Base-by-base conservation (phyloP, 2,113 vertebrate species). In the Nematolebias whitei region DNA sequence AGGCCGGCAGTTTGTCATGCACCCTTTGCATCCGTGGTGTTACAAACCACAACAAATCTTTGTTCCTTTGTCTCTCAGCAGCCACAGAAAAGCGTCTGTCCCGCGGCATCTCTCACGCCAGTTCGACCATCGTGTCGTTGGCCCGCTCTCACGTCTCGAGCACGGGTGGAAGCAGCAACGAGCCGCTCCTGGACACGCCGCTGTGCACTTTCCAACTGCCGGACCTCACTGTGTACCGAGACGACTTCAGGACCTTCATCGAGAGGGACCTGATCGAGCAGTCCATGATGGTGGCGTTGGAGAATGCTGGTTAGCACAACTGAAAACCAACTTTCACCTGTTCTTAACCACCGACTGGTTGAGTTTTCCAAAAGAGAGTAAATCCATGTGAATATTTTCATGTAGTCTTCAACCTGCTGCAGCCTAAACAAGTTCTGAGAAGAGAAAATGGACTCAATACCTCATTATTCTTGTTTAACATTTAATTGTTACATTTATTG, bases 141-240 rank as follows among this genome's bases (percentile, higher is more conserved):
- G 96, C 97, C 0, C 96, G 96, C 0, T 96, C 95, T 16, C 96
- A 98, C 0, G 94, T 98, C 70, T 96, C 95, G 78, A 95, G 91
- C 92, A 94, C 93, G 0, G 93, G 61, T 35, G 83, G 93, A 55
- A 90, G 89, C n/a, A 83, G 78, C 68, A 86, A 53, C 2, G 96
- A 98, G 22, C 94, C 92, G 0, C 93, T 96, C 16, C 92, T 96
- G 91, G 97, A 99, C 90, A 98, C 93, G 60, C 98, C 98, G 4
- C 83, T 99, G 58, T 99, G 95, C 92, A 98, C 98, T 74, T 99
- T 99, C 93, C 97, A 99, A 89, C 93, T 99, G 60, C 98, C 98
- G 0, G 96, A 99, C 89, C 95, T 99, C 86, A 98, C 95, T 0
- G 87, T 95, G 23, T 99, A 98, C 89, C 81, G 85, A 0, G 96